phyloP scores from a whole-genome alignment of 2,113 vertebrate genomes.

The Tinamus guttatus region DNA sequence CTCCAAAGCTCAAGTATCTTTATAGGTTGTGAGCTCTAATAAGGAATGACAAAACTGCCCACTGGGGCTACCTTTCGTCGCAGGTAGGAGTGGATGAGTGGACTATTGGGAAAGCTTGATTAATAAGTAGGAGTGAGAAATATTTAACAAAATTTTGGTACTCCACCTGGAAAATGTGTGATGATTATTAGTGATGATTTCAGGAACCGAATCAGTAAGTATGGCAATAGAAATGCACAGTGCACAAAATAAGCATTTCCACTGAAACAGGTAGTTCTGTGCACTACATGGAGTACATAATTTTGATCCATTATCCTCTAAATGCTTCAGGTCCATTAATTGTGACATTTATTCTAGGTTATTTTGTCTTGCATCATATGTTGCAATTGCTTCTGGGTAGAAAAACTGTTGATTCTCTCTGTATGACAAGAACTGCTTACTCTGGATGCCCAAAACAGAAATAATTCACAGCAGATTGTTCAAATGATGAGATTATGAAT shows the following conservation, averaged over 20 bases:
- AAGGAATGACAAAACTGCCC: not conserved
- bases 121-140: not conserved
- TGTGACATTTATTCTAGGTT: not conserved
- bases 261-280: not conserved
- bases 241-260: not conserved
- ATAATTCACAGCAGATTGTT: not conserved
- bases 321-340: not conserved
- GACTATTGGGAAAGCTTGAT: not conserved
- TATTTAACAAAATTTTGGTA: not conserved
- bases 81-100: not conserved
- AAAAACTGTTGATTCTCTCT: not conserved
- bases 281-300: not conserved
- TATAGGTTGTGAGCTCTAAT: not conserved
- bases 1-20: not conserved
- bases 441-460: not conserved
- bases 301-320: not conserved
- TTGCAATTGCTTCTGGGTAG: not conserved
- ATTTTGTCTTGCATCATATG: not conserved
- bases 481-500: not conserved
- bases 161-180: not conserved
- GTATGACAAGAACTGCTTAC: not conserved
- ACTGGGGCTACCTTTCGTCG: not conserved
- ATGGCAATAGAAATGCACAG: not conserved
- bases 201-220: not conserved
- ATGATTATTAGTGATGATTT: not conserved